Percentiles rank a stretch among this genome's conserved stretches.
These are phyloP conservation scores for Drosophila rellima DNA, from an alignment of 2,888 invertebrate species.

Conservation along the genomic window DNA sequence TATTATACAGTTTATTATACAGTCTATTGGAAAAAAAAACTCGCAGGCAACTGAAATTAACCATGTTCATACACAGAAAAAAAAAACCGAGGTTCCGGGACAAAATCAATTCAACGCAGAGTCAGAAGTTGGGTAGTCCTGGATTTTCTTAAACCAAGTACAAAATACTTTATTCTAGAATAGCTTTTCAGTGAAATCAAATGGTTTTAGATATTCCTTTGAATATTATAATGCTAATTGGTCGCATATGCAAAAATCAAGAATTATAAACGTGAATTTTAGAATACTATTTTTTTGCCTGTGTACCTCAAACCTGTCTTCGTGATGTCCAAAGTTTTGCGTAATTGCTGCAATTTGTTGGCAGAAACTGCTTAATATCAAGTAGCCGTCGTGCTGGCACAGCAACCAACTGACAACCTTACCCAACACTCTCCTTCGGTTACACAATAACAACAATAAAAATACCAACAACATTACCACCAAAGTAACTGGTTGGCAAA, in stretches of 20 bases:
- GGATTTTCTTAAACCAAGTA: no score
- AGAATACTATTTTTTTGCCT: no score
- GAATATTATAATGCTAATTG: no score
- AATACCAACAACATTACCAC: constrained; percentile 22
- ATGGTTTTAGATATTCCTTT: no score
- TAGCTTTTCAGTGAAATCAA: no score
- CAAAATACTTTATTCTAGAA: no score
- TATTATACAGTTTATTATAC: not conserved
- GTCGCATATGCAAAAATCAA: no score
- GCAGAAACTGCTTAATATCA: constrained; percentile 51
- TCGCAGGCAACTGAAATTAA: not conserved
- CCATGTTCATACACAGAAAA: not conserved
- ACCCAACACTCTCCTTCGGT: constrained; percentile 35
- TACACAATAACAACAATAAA: constrained; percentile 44
- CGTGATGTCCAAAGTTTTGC: constrained; percentile 24
- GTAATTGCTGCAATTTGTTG: constrained; percentile 57
- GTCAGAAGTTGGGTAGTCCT: no score
- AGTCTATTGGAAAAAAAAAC: not conserved
- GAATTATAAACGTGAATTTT: no score
- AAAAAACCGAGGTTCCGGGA: no score
- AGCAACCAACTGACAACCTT: constrained; percentile 28
- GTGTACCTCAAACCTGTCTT: constrained; percentile 7
- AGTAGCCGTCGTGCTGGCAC: constrained; percentile 64
- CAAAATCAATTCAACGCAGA: no score
- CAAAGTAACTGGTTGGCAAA: constrained; percentile 29